Conservation (phyloP, 2,113 vertebrate species). For the Grus americana region DNA sequence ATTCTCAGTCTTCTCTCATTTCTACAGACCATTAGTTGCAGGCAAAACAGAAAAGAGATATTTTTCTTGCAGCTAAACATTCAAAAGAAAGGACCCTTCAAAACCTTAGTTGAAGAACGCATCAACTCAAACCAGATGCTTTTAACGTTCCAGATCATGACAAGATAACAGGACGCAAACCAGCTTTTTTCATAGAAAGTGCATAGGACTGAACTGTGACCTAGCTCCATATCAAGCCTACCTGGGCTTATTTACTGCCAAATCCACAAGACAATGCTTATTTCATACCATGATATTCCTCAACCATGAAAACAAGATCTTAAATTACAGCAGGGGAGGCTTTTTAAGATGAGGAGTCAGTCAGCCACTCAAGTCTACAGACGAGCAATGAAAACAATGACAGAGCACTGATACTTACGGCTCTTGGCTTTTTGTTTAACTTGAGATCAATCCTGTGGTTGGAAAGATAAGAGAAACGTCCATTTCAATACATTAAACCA, state of each 20-base stretch:
- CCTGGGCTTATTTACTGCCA: background rate
- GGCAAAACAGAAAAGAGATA: background rate
- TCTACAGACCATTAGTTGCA: background rate
- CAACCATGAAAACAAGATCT: background rate
- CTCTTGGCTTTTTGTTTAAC: conserved; percentile 98
- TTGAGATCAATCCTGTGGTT: conserved; percentile 96
- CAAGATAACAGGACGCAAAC: background rate
- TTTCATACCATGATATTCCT: background rate
- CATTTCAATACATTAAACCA: conserved; percentile 63
- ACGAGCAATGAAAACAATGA: conserved; percentile 31
- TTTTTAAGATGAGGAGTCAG: background rate
- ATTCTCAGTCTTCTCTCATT: background rate
- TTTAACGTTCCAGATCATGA: background rate
- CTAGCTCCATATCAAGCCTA: background rate
- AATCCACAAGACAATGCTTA: background rate
- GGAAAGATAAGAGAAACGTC: conserved; percentile 71
- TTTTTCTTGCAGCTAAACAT: background rate
- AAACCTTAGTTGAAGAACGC: background rate
- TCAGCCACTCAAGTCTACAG: background rate
- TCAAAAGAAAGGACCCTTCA: background rate
- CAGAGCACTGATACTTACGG: conserved; percentile 86
- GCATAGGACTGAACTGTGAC: background rate
- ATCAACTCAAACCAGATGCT: background rate
- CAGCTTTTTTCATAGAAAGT: background rate
- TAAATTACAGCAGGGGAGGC: background rate